Percentiles rank a stretch among this genome's conserved stretches.
Conservation (phyloP, 2,888 invertebrate genomes). For the Spialia ferax region DNA sequence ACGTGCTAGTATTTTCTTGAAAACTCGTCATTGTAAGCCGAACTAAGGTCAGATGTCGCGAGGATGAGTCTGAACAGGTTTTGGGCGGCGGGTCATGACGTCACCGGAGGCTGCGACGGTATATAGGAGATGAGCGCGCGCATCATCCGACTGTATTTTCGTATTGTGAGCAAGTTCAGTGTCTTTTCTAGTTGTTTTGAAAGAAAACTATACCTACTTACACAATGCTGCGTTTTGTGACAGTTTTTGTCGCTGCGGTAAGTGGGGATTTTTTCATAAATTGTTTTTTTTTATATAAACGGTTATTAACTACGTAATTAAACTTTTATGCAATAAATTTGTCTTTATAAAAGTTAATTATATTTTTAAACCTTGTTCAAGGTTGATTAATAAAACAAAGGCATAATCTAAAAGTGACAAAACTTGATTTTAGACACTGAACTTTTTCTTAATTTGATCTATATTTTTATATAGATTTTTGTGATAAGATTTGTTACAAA, state of each 20-base stretch:
- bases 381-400: not conserved
- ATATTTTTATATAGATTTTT: not conserved
- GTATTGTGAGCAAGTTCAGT: conserved; percentile 54
- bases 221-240: conserved; percentile 68
- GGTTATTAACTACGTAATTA: no score
- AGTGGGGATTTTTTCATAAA: conserved; percentile 50
- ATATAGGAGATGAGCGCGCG: conserved; percentile 78
- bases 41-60: conserved; percentile 69
- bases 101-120: conserved; percentile 76
- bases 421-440: not conserved
- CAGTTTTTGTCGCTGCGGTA: conserved; percentile 65
- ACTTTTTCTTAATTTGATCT: not conserved
- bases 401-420: not conserved
- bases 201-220: conserved; percentile 27
- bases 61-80: conserved; percentile 74
- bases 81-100: conserved; percentile 60
- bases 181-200: conserved; percentile 50
- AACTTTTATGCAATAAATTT: no score
- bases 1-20: conserved; percentile 19
- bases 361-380: not conserved
- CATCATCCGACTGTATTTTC: conserved; percentile 63
- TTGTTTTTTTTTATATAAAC: not conserved
- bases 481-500: no score
- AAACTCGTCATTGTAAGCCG: conserved; percentile 57
- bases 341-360: not conserved